phyloP scores from a whole-genome alignment of 2,113 vertebrate species.

The Nipponia nippon region DNA sequence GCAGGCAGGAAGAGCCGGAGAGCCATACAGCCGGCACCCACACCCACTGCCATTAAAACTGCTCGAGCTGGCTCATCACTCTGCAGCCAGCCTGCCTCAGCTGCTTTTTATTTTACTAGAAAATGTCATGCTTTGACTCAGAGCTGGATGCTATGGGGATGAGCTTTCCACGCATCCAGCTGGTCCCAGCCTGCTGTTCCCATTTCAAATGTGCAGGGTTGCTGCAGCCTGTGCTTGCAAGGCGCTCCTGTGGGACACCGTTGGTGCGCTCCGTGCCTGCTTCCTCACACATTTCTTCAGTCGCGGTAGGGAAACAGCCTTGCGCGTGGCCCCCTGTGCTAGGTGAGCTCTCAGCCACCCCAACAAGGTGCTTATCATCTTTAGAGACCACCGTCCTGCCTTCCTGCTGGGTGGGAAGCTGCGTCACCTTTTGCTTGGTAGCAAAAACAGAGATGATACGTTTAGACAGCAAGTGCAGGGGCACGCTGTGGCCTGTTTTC shows the following conservation, averaged over 20 bases:
- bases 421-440: neutral
- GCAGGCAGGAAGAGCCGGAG: neutral
- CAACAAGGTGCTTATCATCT: neutral
- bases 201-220: neutral
- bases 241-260: neutral
- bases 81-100: slow-evolving; percentile 17
- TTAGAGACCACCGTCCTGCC: neutral
- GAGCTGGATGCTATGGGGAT: neutral
- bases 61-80: neutral
- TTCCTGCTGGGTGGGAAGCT: neutral
- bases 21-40: neutral
- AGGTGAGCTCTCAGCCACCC: neutral
- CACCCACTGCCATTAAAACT: neutral
- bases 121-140: slow-evolving; percentile 42
- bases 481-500: neutral
- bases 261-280: neutral
- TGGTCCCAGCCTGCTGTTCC: neutral
- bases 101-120: slow-evolving; percentile 46
- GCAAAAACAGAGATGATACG: neutral
- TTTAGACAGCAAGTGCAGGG: neutral
- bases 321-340: neutral
- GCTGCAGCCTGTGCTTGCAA: neutral
- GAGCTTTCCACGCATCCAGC: neutral
- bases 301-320: neutral
- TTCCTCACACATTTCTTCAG: accelerated